These are phyloP conservation scores for Hecatera dysodea DNA, from an alignment of 2,888 invertebrate genomes.

Conservation along the genomic window DNA sequence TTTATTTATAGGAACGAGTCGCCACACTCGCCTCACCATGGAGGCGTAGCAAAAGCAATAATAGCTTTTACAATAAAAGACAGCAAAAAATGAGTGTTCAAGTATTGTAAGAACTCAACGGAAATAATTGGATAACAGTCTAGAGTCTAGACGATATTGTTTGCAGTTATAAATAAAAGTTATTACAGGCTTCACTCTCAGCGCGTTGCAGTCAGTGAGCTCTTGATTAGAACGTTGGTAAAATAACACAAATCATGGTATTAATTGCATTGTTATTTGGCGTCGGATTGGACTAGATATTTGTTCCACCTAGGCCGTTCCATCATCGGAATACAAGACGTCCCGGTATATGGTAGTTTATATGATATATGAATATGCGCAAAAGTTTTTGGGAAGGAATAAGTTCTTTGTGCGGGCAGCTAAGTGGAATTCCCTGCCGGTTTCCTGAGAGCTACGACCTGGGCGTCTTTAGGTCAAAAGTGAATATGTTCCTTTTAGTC, in stretches of 20 bases:
- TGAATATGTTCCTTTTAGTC: too few relatives aligned
- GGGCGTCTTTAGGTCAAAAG: too few relatives aligned
- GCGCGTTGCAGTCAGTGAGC: not conserved
- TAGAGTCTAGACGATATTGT: not conserved
- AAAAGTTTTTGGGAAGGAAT: too few relatives aligned
- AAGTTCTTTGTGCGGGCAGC: too few relatives aligned
- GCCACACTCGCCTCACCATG: not conserved
- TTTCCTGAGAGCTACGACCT: too few relatives aligned
- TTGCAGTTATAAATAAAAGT: not conserved
- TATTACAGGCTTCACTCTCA: too few relatives aligned
- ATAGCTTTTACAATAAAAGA: not conserved
- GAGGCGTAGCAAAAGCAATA: not conserved
- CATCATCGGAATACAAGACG: too few relatives aligned
- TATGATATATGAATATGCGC: too few relatives aligned
- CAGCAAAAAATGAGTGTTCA: not conserved
- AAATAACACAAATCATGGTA: not conserved
- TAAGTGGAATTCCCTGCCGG: too few relatives aligned
- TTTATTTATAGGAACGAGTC: not conserved
- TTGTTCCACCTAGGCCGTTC: too few relatives aligned
- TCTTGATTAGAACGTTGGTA: not conserved
- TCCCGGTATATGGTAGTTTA: too few relatives aligned
- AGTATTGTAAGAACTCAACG: not conserved
- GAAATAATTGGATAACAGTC: slow-evolving; percentile 2
- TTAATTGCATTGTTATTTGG: not conserved
- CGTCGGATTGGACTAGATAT: too few relatives aligned